These are phyloP conservation scores for Cirrhinus molitorella DNA, from an alignment of 2,797 vertebrate species.

Conservation along the genomic window DNA sequence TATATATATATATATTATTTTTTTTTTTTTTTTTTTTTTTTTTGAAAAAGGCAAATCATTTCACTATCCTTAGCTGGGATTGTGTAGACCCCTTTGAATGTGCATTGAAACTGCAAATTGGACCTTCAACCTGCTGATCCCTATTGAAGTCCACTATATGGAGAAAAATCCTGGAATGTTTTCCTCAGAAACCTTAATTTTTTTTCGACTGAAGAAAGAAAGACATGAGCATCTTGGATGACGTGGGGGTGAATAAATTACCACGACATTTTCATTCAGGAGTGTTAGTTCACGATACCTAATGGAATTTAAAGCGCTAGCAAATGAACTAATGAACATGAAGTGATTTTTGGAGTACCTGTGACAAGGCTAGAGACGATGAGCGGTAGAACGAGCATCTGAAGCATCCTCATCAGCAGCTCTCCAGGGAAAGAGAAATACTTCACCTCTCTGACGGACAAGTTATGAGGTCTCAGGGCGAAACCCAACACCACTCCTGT, in stretches of 20 bases:
- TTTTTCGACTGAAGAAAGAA: no score
- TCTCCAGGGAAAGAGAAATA: slow-evolving; percentile 97
- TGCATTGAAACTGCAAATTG: no score
- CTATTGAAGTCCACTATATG: no score
- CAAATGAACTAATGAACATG: background rate
- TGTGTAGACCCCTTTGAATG: no score
- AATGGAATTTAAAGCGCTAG: background rate
- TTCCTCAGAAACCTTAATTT: no score
- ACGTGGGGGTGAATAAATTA: background rate
- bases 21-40: no score
- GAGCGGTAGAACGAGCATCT: slow-evolving; percentile 95
- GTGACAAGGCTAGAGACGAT: slow-evolving; percentile 96
- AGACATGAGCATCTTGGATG: no score
- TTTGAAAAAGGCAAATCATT: no score
- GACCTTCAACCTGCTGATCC: no score
- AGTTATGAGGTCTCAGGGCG: slow-evolving; percentile 84
- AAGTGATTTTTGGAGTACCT: slow-evolving; percentile 75
- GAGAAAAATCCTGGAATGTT: no score
- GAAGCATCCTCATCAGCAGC: slow-evolving; percentile 95
- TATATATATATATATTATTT: no score
- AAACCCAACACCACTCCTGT: slow-evolving; percentile 91
- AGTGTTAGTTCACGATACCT: background rate
- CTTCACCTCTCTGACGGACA: slow-evolving; percentile 91
- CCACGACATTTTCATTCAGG: background rate
- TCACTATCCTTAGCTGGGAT: no score